phyloP scores from a whole-genome alignment of 2,888 invertebrate species.

The Carcina quercana region DNA sequence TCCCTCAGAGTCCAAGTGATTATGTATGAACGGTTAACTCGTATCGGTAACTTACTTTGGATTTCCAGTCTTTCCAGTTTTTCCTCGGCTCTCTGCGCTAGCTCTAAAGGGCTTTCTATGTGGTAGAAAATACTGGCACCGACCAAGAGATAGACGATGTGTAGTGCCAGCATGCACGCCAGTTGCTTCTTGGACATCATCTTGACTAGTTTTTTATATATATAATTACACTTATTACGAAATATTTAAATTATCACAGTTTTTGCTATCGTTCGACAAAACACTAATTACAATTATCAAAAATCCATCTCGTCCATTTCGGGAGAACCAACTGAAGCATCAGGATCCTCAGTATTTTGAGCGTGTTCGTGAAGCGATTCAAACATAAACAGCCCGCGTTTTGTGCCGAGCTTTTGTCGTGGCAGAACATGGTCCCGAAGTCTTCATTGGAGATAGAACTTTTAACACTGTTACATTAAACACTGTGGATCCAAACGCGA shows the following conservation, averaged over 20 bases:
- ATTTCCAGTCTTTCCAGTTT: constrained; percentile 79
- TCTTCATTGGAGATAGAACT: constrained; percentile 26
- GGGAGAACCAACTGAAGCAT: constrained; percentile 29
- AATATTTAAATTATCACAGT: constrained; percentile 26
- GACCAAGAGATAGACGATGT: constrained; percentile 83
- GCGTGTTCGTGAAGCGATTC: constrained; percentile 30
- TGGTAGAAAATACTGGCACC: constrained; percentile 91
- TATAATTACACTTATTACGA: constrained; percentile 15
- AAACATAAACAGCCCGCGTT: constrained; percentile 22
- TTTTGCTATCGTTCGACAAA: constrained; percentile 24
- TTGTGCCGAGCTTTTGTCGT: constrained; percentile 26
- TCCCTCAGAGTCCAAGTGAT: not conserved
- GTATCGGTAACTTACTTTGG: constrained; percentile 75
- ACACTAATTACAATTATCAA: constrained; percentile 25
- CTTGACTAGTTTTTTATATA: constrained; percentile 46
- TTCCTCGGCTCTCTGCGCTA: constrained; percentile 72
- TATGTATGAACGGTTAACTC: constrained; percentile 1
- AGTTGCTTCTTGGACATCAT: constrained; percentile 89
- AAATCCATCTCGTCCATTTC: constrained; percentile 45
- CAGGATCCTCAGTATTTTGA: constrained; percentile 28
- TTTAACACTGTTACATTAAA: constrained; percentile 11
- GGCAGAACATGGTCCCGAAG: constrained; percentile 35
- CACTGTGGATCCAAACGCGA: constrained; percentile 1
- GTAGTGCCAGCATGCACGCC: constrained; percentile 82
- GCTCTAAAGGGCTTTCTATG: constrained; percentile 84